Evolutionary conservation across 2,797 vertebrate species (phyloP), one percentile per base, ranked within the genome.

Genomic region (Megalops cyprinoides): DNA sequence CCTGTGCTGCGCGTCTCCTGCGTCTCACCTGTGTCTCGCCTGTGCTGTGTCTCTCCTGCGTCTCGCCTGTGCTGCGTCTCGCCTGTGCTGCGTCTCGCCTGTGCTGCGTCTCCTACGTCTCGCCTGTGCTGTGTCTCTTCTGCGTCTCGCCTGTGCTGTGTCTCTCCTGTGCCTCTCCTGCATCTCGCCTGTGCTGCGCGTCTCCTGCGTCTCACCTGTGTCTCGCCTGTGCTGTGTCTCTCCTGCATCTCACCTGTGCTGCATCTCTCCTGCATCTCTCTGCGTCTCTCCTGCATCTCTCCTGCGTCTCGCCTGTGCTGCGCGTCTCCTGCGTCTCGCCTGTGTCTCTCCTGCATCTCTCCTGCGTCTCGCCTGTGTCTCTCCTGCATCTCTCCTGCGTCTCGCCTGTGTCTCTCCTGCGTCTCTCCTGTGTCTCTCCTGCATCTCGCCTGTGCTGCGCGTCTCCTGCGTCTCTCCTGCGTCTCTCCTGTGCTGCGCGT

Each of bases 51-150:
- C n/a, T n/a, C n/a, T n/a, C n/a, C n/a, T n/a, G n/a, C n/a, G n/a
- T n/a, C 28, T 73, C 0, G 0, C 14, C 6, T 62, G 7, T 81
- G 48, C 28, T 31, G 31, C 31, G 83, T 15, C 79, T 71, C 81
- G 10, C 23, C 85, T 31, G 28, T 78, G 60, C 46, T 83, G 71
- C 18, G 12, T 14, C 18, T 53, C 12, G 18, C 51, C 14, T 49
- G 6, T 6, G 28, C 14, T 49, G 6, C 6, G 28, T 75, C 9
- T 48, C 14, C 15, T 20, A 12, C 15, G 15, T 53, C 51, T 53
- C 12, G 53, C 51, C 48, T 49, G 48, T 49, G 14, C 48, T 14
- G 6, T 6, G 28, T 75, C 9, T 48, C 14, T 49, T 14, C 48
- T 14, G 6, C 6, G 28, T 75, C 9, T 48, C 14, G 20, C 14